These are phyloP conservation scores for Calephelis perditalis DNA, from an alignment of 2,888 invertebrate species.

Conservation along the genomic window DNA sequence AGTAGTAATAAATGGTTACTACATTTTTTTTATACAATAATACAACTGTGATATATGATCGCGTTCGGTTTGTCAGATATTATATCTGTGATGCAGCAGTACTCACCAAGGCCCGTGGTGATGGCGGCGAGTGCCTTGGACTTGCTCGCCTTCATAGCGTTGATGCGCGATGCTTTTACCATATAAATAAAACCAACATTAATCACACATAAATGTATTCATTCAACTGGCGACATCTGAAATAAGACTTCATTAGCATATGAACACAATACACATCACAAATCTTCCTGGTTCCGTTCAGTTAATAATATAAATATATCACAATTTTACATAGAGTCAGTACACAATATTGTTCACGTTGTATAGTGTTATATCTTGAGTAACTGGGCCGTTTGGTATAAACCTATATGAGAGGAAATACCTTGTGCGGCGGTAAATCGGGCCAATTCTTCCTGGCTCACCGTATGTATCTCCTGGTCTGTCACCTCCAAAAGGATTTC, in stretches of 20 bases:
- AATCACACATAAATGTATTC: constrained; percentile 70
- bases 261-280: constrained; percentile 50
- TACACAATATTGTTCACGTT: constrained; percentile 47
- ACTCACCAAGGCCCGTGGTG: constrained; percentile 95
- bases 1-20: too few relatives aligned
- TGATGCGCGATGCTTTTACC: constrained; percentile 83
- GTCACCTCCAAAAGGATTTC: constrained; percentile 97
- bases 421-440: constrained; percentile 91
- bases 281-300: constrained; percentile 34
- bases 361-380: constrained; percentile 47
- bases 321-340: constrained; percentile 47
- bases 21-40: too few relatives aligned
- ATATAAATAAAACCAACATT: constrained; percentile 80
- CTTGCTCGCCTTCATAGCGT: constrained; percentile 84
- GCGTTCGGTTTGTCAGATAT: constrained; percentile 29
- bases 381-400: constrained; percentile 48
- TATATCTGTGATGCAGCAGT: constrained; percentile 30
- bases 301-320: constrained; percentile 39
- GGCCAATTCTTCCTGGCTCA: constrained; percentile 91
- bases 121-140: constrained; percentile 93
- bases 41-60: neutral
- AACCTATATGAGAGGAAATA: constrained; percentile 78
- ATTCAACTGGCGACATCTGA: constrained; percentile 65
- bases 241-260: constrained; percentile 71
- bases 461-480: constrained; percentile 89